Evolutionary conservation across 2,797 vertebrate genomes (phyloP).

Genomic region (Manis javanica): DNA sequence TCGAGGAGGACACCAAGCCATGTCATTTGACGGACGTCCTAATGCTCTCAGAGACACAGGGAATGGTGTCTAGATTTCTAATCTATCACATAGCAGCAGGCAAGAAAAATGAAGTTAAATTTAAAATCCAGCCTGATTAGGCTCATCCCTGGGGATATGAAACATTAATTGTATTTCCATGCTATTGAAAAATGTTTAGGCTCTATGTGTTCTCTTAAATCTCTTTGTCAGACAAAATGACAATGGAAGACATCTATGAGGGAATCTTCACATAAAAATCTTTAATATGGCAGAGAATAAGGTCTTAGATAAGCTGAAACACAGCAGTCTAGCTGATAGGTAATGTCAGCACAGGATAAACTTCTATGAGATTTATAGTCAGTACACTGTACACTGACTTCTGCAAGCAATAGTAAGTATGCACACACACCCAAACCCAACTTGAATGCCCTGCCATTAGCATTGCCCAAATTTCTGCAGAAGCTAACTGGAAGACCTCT

Average conservation of each 20-base stretch:
- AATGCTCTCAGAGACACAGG: neutral
- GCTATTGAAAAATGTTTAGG: constrained; percentile 67
- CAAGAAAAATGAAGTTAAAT: constrained; percentile 68
- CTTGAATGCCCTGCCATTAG: neutral
- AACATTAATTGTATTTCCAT: constrained; percentile 58
- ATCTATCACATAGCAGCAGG: constrained; percentile 18
- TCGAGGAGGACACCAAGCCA: constrained; percentile 1
- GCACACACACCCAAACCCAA: neutral
- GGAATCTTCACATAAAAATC: constrained; percentile 52
- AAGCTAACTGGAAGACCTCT: neutral
- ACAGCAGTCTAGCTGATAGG: neutral
- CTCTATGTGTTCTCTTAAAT: constrained; percentile 68
- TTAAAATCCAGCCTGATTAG: constrained; percentile 54
- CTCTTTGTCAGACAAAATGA: constrained; percentile 60
- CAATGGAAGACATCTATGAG: constrained; percentile 56
- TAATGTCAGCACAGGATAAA: neutral
- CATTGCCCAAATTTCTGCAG: constrained; percentile 19
- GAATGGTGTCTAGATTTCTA: neutral
- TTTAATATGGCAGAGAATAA: constrained; percentile 59
- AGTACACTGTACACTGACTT: neutral
- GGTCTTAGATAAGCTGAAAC: constrained; percentile 55
- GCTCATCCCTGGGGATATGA: constrained; percentile 47
- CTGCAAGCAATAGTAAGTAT: neutral
- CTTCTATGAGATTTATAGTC: constrained; percentile 34
- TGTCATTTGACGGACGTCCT: neutral